Evolutionary conservation across 64 coral and sea anemone species (phyloP).

Genomic region (Montipora cactus): DNA sequence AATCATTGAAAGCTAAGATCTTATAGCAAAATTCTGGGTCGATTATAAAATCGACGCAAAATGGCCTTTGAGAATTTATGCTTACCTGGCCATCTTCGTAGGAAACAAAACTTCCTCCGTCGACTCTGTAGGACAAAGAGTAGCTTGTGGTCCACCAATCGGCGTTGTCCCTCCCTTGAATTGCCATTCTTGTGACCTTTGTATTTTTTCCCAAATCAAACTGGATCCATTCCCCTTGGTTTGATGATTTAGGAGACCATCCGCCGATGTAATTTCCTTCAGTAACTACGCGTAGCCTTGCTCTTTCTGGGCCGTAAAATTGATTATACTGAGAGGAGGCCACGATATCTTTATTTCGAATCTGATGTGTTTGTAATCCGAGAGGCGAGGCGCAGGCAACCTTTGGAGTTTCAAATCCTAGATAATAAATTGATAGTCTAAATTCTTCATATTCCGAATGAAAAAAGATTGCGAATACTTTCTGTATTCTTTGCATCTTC

Average conservation of each 20-base stretch:
- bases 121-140: not conserved
- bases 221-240: slow-evolving; percentile 7
- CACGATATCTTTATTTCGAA: not conserved
- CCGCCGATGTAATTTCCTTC: slow-evolving; percentile 33
- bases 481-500: no score
- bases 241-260: slow-evolving; percentile 32
- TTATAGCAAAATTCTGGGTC: no score
- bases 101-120: slow-evolving; percentile 4
- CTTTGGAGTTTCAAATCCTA: slow-evolving; percentile 9
- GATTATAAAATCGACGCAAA: no score
- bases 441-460: no score
- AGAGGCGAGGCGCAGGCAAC: not conserved
- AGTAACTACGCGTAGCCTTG: slow-evolving; percentile 1
- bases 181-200: slow-evolving; percentile 18
- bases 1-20: no score
- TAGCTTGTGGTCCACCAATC: slow-evolving; percentile 36
- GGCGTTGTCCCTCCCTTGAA: slow-evolving; percentile 22
- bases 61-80: no score
- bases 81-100: slow-evolving; percentile 14
- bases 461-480: no score
- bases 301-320: slow-evolving; percentile 29
- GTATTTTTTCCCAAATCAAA: slow-evolving; percentile 19
- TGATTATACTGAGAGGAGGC: slow-evolving; percentile 12
- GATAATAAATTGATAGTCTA: not conserved
- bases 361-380: slow-evolving; percentile 6